phyloP scores from a whole-genome alignment of 2,797 vertebrate species.

The Cyclopterus lumpus region DNA sequence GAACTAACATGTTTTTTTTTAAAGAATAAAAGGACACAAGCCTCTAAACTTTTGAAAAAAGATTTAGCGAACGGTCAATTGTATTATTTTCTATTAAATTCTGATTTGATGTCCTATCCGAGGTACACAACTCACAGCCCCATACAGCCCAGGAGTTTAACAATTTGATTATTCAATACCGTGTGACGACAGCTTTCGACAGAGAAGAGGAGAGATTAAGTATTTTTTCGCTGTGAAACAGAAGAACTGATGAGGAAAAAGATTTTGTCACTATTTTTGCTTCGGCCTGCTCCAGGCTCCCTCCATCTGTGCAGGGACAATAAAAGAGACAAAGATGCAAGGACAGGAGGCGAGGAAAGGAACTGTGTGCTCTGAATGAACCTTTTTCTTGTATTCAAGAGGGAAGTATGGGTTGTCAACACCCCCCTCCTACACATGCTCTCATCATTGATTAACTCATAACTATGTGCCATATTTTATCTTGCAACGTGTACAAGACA shows the following conservation, averaged over 20 bases:
- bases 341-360: slow-evolving; percentile 12
- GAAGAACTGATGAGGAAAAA: slow-evolving; percentile 16
- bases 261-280: slow-evolving; percentile 18
- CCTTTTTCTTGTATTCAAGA: slow-evolving; percentile 30
- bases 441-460: slow-evolving; percentile 55
- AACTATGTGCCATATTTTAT: slow-evolving; percentile 80
- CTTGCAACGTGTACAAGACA: slow-evolving; percentile 69
- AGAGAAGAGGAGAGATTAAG: background rate
- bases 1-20: background rate
- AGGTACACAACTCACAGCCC: background rate
- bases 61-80: background rate
- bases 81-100: background rate
- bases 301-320: slow-evolving; percentile 19
- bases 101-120: background rate
- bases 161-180: slow-evolving; percentile 18
- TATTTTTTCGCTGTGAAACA: slow-evolving; percentile 34
- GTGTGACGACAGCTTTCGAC: slow-evolving; percentile 15
- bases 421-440: slow-evolving; percentile 20
- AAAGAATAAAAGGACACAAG: background rate
- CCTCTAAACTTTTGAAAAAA: slow-evolving; percentile 3
- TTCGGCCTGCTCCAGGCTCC: slow-evolving; percentile 14
- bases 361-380: slow-evolving; percentile 23
- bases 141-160: background rate
- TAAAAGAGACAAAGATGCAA: slow-evolving; percentile 3
- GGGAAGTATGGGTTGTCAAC: background rate